These are phyloP conservation scores for Whitmania pigra DNA, from an alignment of 1,140 invertebrate genomes.

Conservation along the genomic window DNA sequence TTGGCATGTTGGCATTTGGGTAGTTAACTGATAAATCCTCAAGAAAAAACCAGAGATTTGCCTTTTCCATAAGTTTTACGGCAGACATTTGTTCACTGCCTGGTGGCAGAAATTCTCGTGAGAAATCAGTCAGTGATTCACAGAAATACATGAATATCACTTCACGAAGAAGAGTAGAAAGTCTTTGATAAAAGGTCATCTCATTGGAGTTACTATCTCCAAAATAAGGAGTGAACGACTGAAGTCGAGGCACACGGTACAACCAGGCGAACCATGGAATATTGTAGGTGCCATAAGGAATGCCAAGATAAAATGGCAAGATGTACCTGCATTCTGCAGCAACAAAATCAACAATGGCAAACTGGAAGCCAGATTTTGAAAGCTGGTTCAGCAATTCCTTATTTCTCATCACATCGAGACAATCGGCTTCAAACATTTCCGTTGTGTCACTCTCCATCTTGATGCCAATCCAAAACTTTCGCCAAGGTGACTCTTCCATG, in stretches of 20 bases:
- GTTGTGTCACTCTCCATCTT: neutral
- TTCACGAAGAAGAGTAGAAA: slow-evolving; percentile 4
- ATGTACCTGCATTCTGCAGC: slow-evolving; percentile 7
- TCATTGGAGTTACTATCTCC: neutral
- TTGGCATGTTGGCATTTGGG: slow-evolving; percentile 5
- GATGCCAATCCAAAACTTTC: neutral
- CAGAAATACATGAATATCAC: neutral
- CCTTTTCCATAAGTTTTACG: neutral
- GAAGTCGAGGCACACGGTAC: neutral
- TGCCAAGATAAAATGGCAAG: neutral
- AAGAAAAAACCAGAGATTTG: slow-evolving; percentile 10
- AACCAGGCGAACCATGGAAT: slow-evolving; percentile 1
- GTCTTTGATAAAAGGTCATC: neutral
- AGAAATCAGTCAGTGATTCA: neutral
- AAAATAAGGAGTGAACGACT: neutral
- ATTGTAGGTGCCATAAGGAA: slow-evolving; percentile 9
- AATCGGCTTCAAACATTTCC: neutral
- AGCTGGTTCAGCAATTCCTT: neutral
- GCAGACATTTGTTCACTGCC: neutral
- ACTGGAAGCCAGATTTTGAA: neutral
- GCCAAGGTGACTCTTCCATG: neutral
- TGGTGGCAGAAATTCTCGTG: neutral
- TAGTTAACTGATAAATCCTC: slow-evolving; percentile 9
- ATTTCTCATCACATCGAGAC: neutral
- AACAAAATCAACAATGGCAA: slow-evolving; percentile 7